Base-by-base conservation (phyloP, 2,888 invertebrate species). In the Chymomyza amoena region DNA sequence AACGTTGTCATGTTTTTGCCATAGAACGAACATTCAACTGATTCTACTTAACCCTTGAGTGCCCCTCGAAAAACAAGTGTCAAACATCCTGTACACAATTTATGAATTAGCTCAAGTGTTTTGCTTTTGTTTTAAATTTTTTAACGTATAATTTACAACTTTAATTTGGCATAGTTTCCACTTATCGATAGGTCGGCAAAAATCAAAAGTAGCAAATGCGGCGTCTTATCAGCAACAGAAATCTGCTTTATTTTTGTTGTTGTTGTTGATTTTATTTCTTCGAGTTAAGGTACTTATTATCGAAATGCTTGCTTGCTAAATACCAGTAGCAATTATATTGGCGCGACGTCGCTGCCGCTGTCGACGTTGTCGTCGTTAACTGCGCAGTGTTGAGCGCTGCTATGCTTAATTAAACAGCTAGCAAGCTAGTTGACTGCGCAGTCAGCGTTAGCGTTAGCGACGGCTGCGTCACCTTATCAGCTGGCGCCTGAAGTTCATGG, bases 321-420 rank as follows among this genome's bases (percentile, higher is more conserved):
- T 83, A 85, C 84, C 85, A 81, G 84, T 85, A 84, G 84, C 84
- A 81, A 83, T 81, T 81, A 83, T 79, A 45, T 45, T 45, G 39
- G 20, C 45, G 60, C 32, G 57, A 54, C 50, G 68, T 67, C 70
- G 73, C 52, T 54, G 10, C 52, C 61, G 65, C 52, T 54, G 10
- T 61, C 61, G 65, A 16, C 64, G 68, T 67, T 64, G 73, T n/a
- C n/a, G n/a, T n/a, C n/a, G n/a, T n/a, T n/a, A n/a, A 66, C 73
- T 64, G 10, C 39, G 4, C 4, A 18, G 39, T n/a, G n/a, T 13
- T 36, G 9, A 9, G 32, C 51, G 25, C 25, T 59, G 72, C 80
- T 80, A 80, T 80, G 79, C 36, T 36, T 36, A 36, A 36, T 36
- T 36, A 36, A 36, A 36, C 9, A 1, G 9, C 36, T 36, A 9